Evolutionary conservation across 1,140 invertebrate genomes (phyloP).

Genomic region (Drosophila parvula): DNA sequence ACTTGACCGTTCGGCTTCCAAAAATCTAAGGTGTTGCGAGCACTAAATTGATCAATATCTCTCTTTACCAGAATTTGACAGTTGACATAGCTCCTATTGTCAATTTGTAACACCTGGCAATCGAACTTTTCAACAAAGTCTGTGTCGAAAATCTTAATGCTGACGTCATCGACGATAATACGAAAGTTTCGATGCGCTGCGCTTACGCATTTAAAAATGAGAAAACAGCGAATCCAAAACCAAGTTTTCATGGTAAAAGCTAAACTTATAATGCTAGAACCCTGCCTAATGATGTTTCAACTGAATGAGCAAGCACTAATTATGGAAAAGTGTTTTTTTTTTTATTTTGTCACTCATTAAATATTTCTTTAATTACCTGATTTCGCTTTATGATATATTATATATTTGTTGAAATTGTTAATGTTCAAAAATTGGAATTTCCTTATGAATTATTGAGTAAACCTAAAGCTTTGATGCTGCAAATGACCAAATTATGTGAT

Average conservation of each 20-base stretch:
- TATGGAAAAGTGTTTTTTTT: neutral
- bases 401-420: neutral
- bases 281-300: slow-evolving; percentile 8
- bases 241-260: slow-evolving; percentile 25
- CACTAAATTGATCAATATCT: slow-evolving; percentile 12
- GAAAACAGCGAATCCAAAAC: slow-evolving; percentile 10
- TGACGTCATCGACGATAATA: slow-evolving; percentile 34
- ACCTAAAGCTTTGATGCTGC: too few relatives aligned
- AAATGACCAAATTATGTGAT: too few relatives aligned
- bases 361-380: neutral
- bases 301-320: slow-evolving; percentile 7
- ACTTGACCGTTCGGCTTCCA: slow-evolving; percentile 17
- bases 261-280: slow-evolving; percentile 6
- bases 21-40: slow-evolving; percentile 26
- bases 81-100: slow-evolving; percentile 47
- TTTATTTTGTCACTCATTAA: neutral
- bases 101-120: slow-evolving; percentile 6
- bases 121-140: slow-evolving; percentile 28
- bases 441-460: neutral
- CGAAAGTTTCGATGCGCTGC: slow-evolving; percentile 37
- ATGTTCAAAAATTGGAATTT: neutral
- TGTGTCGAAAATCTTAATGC: slow-evolving; percentile 16
- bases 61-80: slow-evolving; percentile 29
- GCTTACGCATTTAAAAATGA: slow-evolving; percentile 7
- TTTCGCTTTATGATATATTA: neutral